Conservation (phyloP, 2,113 vertebrate genomes). For the Herpailurus yagouaroundi region DNA sequence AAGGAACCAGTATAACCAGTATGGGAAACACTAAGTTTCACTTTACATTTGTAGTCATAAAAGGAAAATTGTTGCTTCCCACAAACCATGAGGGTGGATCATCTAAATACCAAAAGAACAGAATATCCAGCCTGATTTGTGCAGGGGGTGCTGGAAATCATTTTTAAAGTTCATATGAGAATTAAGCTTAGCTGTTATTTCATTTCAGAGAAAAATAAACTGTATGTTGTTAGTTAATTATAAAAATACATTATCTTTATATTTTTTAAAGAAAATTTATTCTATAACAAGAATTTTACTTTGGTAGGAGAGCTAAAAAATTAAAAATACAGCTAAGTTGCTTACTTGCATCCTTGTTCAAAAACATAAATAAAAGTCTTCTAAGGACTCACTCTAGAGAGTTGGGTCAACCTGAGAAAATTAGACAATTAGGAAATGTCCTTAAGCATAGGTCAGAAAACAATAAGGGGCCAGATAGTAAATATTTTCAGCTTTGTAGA, state of each 20-base stretch:
- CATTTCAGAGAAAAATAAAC: slow-evolving; percentile 24
- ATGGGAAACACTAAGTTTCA: background rate
- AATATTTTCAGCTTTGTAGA: background rate
- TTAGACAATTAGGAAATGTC: background rate
- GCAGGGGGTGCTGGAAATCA: background rate
- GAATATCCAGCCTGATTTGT: background rate
- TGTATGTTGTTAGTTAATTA: background rate
- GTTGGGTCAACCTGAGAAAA: background rate
- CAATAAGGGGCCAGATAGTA: background rate
- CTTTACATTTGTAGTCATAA: background rate
- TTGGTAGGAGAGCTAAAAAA: background rate
- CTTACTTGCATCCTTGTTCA: background rate
- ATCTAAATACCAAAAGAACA: background rate
- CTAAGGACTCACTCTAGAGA: background rate
- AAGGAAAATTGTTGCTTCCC: background rate
- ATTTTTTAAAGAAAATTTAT: background rate
- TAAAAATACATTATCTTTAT: background rate
- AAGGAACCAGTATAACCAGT: slow-evolving; percentile 45
- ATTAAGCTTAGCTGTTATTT: background rate
- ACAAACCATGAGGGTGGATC: background rate
- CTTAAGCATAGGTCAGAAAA: background rate
- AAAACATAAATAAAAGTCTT: slow-evolving; percentile 7
- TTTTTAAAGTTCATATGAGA: background rate
- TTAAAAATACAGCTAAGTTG: background rate
- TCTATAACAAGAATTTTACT: background rate